Conservation (phyloP, 30 jellyfish, hydroid and myxozoan species). For the Sanderia malayensis region DNA sequence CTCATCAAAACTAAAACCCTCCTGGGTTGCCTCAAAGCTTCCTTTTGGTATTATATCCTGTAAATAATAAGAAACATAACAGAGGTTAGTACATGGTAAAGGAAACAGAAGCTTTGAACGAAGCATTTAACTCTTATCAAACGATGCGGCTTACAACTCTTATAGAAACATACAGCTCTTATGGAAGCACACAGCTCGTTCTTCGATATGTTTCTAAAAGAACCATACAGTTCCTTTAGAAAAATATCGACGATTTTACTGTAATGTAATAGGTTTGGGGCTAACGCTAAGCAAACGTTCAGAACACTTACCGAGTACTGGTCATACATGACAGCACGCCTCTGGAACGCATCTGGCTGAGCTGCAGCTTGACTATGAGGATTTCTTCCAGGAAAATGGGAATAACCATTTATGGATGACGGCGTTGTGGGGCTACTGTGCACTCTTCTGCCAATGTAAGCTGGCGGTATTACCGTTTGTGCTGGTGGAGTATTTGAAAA, state of each 20-base stretch:
- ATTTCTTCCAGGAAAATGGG: conserved; percentile 4
- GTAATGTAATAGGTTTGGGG: too few relatives aligned
- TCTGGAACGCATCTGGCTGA: not conserved
- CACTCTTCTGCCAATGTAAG: conserved; percentile 57
- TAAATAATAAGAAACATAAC: too few relatives aligned
- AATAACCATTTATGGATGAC: conserved; percentile 20
- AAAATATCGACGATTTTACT: too few relatives aligned
- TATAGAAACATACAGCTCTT: too few relatives aligned
- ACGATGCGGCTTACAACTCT: too few relatives aligned
- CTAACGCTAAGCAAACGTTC: too few relatives aligned
- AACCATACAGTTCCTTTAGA: too few relatives aligned
- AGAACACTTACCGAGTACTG: not conserved
- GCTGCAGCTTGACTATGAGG: conserved; percentile 4
- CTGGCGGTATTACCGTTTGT: conserved; percentile 52
- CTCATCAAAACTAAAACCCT: not conserved
- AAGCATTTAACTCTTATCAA: too few relatives aligned
- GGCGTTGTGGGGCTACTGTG: conserved; percentile 66
- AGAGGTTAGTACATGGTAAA: too few relatives aligned
- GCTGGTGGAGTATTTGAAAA: conserved; percentile 44
- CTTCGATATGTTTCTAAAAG: too few relatives aligned
- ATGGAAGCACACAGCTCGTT: too few relatives aligned
- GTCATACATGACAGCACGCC: conserved; percentile 1
- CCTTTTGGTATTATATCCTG: conserved; percentile 65
- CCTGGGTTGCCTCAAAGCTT: not conserved
- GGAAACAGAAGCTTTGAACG: too few relatives aligned